Evolutionary conservation across 2,797 vertebrate genomes (phyloP), one percentile per base, ranked within the genome.

Genomic region (Pygocentrus nattereri): DNA sequence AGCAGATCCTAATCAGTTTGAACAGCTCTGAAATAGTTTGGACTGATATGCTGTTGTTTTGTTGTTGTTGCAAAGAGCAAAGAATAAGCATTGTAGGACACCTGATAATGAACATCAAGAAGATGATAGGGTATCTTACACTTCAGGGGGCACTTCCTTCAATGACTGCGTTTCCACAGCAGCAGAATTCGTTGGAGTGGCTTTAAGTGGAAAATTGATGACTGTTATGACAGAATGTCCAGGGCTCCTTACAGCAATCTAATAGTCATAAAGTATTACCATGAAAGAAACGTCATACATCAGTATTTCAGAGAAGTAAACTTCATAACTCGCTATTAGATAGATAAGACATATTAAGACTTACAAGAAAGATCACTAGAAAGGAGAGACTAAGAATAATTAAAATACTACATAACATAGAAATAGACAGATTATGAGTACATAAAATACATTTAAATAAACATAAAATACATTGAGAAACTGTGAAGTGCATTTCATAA

Each of bases 161-260:
- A 49, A 56, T 34, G 68, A 27, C 68, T 79, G 58, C 52, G 59
- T 44, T 73, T 81, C 23, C 61, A 68, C 79, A 62, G 31, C 30
- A 44, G 54, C 54, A 77, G 19, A 64, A 82, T 80, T 67, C 54
- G 23, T 52, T 38, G 49, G 23, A 58, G 69, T 67, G 56, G 74
- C 76, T 80, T 50, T 13, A 38, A 19, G 54, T 76, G 59, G 80
- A 70, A 76, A 58, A 62, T 70, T 34, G 50, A 49, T 52, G 1
- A 21, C 56, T 58, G n/a, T 61, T 69, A 41, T 82, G 64, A 75
- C 61, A 50, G n/a, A 80, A 21, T 71, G 59, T 80, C 77, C 30
- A 44, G 31, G 59, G 30, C 67, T 82, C 41, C n/a, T n/a, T 38
- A 70, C 65, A 23, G 41, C 69, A 34, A 38, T 19, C 61, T 79